phyloP scores from a whole-genome alignment of 2,888 invertebrate species.

The Drosophila picticornis region DNA sequence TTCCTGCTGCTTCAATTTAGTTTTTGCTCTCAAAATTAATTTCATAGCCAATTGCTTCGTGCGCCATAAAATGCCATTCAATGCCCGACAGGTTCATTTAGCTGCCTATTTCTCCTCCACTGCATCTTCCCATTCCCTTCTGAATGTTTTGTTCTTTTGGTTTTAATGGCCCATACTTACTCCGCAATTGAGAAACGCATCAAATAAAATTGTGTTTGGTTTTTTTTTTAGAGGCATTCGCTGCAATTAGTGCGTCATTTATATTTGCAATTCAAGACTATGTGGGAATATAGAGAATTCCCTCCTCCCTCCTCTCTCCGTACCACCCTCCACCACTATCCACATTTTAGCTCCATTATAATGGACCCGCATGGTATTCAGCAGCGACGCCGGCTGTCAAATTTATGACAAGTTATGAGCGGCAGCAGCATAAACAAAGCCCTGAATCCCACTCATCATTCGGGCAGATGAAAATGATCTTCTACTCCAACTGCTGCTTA shows the following conservation, averaged over 20 bases:
- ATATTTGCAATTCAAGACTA: constrained; percentile 77
- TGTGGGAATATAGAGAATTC: constrained; percentile 56
- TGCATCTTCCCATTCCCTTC: neutral
- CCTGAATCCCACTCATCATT: constrained; percentile 49
- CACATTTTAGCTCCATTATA: constrained; percentile 25
- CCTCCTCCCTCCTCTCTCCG: neutral
- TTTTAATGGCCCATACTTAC: constrained; percentile 56
- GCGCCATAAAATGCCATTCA: constrained; percentile 71
- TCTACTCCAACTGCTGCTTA: constrained; percentile 34
- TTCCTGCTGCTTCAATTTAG: constrained; percentile 26
- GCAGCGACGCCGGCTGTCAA: constrained; percentile 63
- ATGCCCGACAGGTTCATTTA: constrained; percentile 45
- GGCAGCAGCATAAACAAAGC: constrained; percentile 70
- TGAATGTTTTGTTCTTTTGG: constrained; percentile 25
- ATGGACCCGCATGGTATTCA: constrained; percentile 63
- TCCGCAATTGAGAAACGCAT: constrained; percentile 63
- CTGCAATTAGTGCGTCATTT: constrained; percentile 79
- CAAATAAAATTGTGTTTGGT: constrained; percentile 39
- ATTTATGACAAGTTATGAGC: constrained; percentile 81
- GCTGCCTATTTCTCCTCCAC: neutral
- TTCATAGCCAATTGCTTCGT: constrained; percentile 75
- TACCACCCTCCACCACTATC: neutral
- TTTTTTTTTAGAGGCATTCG: constrained; percentile 34
- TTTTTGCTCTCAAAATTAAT: constrained; percentile 70
- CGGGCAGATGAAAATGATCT: constrained; percentile 53